phyloP scores from a whole-genome alignment of 2,797 vertebrate genomes.

The Sebastes miniatus region DNA sequence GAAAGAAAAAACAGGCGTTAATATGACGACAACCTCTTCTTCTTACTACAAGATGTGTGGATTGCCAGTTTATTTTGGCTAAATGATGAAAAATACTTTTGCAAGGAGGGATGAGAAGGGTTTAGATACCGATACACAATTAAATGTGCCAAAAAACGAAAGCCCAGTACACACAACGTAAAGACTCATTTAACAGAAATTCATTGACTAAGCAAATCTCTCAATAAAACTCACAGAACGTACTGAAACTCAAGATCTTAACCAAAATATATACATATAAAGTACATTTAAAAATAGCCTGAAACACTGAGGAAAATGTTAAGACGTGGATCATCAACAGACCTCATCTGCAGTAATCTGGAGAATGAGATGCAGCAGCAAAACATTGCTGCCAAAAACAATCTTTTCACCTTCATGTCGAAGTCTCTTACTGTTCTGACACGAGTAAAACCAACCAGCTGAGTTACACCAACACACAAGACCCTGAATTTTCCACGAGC shows the following conservation, averaged over 20 bases:
- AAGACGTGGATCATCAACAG: background rate
- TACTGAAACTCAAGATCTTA: background rate
- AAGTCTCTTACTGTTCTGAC: background rate
- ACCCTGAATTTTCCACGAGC: conserved; percentile 42
- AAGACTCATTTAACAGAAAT: background rate
- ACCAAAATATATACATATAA: background rate
- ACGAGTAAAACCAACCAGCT: background rate
- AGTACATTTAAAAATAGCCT: background rate
- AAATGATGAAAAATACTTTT: background rate
- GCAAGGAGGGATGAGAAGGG: too few relatives aligned
- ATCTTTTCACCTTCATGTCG: conserved; percentile 56
- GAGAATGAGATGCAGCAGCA: conserved; percentile 66
- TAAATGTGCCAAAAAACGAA: background rate
- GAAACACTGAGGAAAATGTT: background rate
- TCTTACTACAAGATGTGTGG: background rate
- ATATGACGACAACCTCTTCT: background rate
- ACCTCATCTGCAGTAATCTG: conserved; percentile 68
- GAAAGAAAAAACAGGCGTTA: background rate
- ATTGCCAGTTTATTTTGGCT: background rate
- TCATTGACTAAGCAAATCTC: background rate
- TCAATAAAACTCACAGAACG: background rate
- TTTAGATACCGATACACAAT: background rate
- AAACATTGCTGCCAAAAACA: conserved; percentile 61
- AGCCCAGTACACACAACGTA: background rate
- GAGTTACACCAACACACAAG: conserved; percentile 4